Evolutionary conservation across 2,797 vertebrate species (phyloP), one percentile per base, ranked within the genome.

Genomic region (Lacerta bilineata): DNA sequence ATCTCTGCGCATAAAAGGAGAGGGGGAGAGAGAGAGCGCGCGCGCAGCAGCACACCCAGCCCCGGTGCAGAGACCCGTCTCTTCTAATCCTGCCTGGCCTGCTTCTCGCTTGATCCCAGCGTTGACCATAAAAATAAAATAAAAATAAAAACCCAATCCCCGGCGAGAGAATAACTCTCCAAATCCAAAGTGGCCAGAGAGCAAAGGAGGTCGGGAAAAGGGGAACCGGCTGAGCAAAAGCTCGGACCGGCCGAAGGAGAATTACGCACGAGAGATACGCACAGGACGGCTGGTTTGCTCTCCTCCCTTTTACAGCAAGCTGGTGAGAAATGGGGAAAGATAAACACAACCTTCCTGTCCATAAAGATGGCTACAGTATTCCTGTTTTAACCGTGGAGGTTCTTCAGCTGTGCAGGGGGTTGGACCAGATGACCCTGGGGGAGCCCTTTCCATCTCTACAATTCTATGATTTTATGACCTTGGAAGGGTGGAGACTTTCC

Each of bases 1-100:
- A 96, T 97, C 97, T 95, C 17, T 0, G 2, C 0, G 92, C 95
- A 96, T 95, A 91, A 95, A 92, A 94, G 94, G 78, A 83, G 93
- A 95, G 93, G 93, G 94, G 91, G 88, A 13, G 50, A 15, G 50
- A 15, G 50, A 4, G 46, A 50, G 46, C 11, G 46, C 11, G 46
- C 2, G 92, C 74, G 41, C 90, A 88, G 92, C 93, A 90, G 92
- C 94, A 93, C 95, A 93, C 95, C 94, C 91, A 90, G 80, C 92
- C 91, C 91, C 50, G 50, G 50, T 25, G 91, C 92, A 90, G 71
- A 93, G 93, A 86, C 87, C 91, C 95, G 89, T 92, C 93, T 93
- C 88, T 91, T 90, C 81, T 94, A 94, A 95, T 94, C 94, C 94
- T 80, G 87, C 90, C 89, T 18, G 89, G 61, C 39, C 91, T 88